Evolutionary conservation across 2,797 vertebrate genomes (phyloP), one percentile per base, ranked within the genome.

Genomic region (Poecilia picta): DNA sequence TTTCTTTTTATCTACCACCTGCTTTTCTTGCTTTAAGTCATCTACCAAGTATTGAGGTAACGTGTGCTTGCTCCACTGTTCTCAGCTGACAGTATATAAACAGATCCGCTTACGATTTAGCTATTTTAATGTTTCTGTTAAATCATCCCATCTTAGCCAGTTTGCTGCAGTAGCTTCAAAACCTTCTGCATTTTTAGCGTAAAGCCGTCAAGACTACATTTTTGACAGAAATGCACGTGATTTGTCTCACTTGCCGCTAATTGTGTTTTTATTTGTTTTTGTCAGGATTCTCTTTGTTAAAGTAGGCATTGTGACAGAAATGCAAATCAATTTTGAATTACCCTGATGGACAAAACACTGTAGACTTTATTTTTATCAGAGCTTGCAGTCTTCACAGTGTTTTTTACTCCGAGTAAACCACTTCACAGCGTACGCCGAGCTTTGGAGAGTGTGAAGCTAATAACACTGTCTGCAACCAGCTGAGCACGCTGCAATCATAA

Each of bases 341-440:
- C 39, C 71, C 72, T 75, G 46, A 68, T 72, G 59, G 25, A 59
- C 66, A 25, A 36, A 36, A 75, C 55, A 79, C 62, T 80, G 71
- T 62, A 15, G 16, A 76, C 66, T 41, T 41, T 41, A 1, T 51
- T 87, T 51, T 87, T 82, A 45, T 8, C 15, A 78, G 77, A 23
- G 43, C 33, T 78, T 86, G 72, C 81, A 53, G 79, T 84, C 75
- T 72, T 88, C 31, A 78, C 68, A 47, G 74, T 77, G 71, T 79
- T 88, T 80, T 84, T 84, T 78, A 78, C 64, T 87, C 74, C 89
- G 86, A 89, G 85, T 82, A 83, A 13, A 57, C 25, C n/a, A 36
- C 81, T 77, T 86, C 73, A 80, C 80, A 84, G 84, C 76, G 49
- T 74, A 72, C 33, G 74, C 20, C 83, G 84, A 89, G 87, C 85